Evolutionary conservation across 1,140 invertebrate genomes (phyloP), one percentile per base, ranked within the genome.

Genomic region (Drosophila simulans): DNA sequence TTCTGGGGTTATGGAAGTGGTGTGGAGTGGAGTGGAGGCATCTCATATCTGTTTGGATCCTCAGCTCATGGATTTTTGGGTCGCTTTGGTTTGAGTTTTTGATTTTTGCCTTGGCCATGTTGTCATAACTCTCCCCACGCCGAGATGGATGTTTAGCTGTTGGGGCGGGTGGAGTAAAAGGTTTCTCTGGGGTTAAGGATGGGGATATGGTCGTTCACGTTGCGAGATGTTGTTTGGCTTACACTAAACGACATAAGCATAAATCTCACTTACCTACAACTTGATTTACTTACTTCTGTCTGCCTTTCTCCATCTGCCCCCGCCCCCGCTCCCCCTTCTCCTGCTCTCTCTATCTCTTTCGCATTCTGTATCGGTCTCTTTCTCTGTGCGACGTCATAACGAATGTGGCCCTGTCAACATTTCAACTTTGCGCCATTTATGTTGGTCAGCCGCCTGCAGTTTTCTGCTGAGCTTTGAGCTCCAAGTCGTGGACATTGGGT

Each of bases 341-440:
- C 1, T 2, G 20, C 13, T n/a, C 25, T 49, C 17, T 40, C 27
- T 34, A 37, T 10, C 3, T 11, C 54, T 22, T 13, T 35, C 42
- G 34, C 15, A 5, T 17, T 39, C 22, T 31, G 63, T 40, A 20
- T 48, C 35, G 20, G 25, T 48, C 42, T 46, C 60, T 65, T 74
- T 62, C 62, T 58, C 56, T 59, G 59, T 70, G 77, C 70, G 70
- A 72, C 78, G 78, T 89, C 84, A 89, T 89, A 89, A 89, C 84
- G 84, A 89, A 89, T 89, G 84, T 88, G 80, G 77, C 72, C 71
- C 84, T 89, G 84, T 89, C 84, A 89, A 82, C 84, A 89, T 89
- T 89, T 89, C 85, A 89, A 89, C 84, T 89, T 89, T 89, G 80
- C 84, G 84, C 84, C 84, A 89, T 89, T 89, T 89, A 89, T 89